Evolutionary conservation across 2,888 invertebrate genomes (phyloP).

Genomic region (Dynastes grantii): DNA sequence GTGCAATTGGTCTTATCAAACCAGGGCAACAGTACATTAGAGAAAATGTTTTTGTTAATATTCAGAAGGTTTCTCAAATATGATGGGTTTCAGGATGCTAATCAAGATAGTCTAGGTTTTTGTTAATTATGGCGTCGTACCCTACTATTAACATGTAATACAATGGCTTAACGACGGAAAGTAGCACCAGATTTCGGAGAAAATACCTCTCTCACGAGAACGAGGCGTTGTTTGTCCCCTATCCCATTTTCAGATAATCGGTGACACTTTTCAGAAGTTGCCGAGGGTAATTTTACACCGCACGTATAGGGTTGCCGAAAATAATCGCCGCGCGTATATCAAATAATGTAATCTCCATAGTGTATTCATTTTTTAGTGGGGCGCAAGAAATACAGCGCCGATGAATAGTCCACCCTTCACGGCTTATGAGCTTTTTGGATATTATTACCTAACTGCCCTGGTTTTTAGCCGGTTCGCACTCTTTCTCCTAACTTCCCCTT

Average conservation of each 20-base stretch:
- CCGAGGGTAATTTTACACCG: constrained; percentile 17
- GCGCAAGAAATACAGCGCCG: constrained; percentile 18
- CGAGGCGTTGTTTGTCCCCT: not conserved
- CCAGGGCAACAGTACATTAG: too few species aligned
- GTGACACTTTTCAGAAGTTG: constrained; percentile 40
- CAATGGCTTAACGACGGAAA: constrained; percentile 6
- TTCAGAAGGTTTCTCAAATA: not conserved
- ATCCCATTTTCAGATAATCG: constrained; percentile 33
- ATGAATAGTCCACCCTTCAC: constrained; percentile 12
- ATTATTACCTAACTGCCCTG: constrained; percentile 8
- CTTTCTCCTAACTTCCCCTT: not conserved
- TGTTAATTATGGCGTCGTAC: constrained; percentile 4
- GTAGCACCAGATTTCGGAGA: not conserved
- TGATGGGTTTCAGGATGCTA: not conserved
- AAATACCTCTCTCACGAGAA: constrained; percentile 20
- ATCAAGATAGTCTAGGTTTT: constrained; percentile 12
- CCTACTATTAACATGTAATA: constrained; percentile 27
- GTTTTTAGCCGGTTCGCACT: constrained; percentile 2
- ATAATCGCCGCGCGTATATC: constrained; percentile 34
- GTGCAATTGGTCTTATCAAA: too few species aligned
- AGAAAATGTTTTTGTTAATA: too few species aligned
- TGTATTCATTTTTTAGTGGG: constrained; percentile 31
- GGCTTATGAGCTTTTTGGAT: not conserved
- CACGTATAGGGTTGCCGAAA: constrained; percentile 4
- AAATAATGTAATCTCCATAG: constrained; percentile 36